Percentiles rank a stretch among this genome's conserved stretches.
Evolutionary conservation across 2,888 invertebrate genomes (phyloP).

Genomic region (Chelonus formosanus): DNA sequence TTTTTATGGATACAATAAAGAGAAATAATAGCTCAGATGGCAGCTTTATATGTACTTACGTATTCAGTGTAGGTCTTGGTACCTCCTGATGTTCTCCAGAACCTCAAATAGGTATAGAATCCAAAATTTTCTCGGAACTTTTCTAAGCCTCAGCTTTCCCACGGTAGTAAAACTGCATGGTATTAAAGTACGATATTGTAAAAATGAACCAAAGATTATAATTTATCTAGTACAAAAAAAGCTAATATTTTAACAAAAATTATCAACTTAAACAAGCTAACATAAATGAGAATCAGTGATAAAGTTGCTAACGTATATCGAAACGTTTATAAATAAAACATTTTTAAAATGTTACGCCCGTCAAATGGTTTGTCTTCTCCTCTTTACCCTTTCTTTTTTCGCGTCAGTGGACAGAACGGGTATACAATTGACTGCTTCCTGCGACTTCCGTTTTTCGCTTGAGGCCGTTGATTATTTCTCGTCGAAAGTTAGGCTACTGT

Average conservation of each 20-base stretch:
- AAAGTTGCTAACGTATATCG: no score
- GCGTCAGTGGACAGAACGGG: conserved; percentile 28
- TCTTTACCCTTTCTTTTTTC: conserved; percentile 6
- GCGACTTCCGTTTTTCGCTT: conserved; percentile 56
- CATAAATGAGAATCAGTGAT: no score
- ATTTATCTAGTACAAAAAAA: no score
- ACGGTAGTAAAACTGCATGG: neutral
- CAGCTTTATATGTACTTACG: no score
- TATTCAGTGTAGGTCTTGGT: no score
- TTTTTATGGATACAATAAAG: no score
- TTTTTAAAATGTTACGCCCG: neutral
- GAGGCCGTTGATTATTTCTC: conserved; percentile 52
- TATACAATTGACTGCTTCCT: conserved; percentile 56
- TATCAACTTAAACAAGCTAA: no score
- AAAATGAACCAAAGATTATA: no score
- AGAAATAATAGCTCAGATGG: no score
- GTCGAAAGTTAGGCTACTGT: conserved; percentile 51
- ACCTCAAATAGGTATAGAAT: neutral
- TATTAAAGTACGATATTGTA: no score
- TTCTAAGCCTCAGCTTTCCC: neutral
- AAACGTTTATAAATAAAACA: neutral
- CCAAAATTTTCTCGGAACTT: conserved; percentile 1
- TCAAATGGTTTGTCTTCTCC: conserved; percentile 5
- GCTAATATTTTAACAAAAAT: no score
- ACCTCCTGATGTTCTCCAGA: no score